These are phyloP conservation scores for Sceloporus undulatus DNA, from an alignment of 2,113 vertebrate genomes.

Conservation along the genomic window DNA sequence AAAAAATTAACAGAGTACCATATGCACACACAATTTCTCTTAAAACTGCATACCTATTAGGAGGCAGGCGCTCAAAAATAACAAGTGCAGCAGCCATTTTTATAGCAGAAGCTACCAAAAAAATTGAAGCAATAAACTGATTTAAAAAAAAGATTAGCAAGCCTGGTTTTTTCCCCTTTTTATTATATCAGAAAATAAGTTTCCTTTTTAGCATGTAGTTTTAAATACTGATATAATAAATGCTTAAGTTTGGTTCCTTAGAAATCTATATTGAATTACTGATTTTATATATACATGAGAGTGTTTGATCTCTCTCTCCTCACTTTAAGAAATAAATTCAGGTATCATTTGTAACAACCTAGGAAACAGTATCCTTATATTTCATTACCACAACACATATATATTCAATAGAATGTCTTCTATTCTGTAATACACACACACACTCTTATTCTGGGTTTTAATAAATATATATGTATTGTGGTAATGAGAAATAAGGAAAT, in stretches of 20 bases:
- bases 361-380: too few species aligned
- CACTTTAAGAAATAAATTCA: too few species aligned
- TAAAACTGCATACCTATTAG: not conserved
- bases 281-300: too few species aligned
- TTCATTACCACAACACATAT: not conserved
- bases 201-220: not conserved
- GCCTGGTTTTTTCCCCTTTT: not conserved
- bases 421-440: not conserved
- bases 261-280: not conserved
- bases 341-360: too few species aligned
- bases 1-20: not conserved
- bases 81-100: not conserved
- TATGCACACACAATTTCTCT: not conserved
- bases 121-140: not conserved
- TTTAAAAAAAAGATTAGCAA: not conserved
- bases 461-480: not conserved
- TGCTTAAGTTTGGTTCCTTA: not conserved
- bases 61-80: not conserved
- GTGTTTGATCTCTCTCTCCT: too few species aligned
- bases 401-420: not conserved
- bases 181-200: slow-evolving; percentile 3
- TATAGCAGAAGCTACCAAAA: not conserved
- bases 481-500: not conserved
- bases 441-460: not conserved
- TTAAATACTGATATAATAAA: not conserved